Evolutionary conservation across 2,797 vertebrate genomes (phyloP).

Genomic region (Eulemur rubriventer): DNA sequence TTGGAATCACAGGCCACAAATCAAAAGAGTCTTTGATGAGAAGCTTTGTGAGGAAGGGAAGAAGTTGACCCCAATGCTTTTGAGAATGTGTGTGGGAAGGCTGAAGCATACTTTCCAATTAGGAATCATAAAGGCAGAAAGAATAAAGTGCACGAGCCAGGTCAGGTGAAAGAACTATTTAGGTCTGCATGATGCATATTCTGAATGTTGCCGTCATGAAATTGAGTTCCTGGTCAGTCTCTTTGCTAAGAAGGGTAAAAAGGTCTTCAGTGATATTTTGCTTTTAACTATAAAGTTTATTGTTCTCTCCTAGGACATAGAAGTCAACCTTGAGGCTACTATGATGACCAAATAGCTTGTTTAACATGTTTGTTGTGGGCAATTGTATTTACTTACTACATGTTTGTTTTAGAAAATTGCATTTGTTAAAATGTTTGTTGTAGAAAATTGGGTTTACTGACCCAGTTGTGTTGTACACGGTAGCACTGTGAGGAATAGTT

Average conservation of each 20-base stretch:
- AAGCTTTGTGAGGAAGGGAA: constrained; percentile 28
- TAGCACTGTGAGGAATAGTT: neutral
- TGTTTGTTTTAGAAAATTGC: constrained; percentile 63
- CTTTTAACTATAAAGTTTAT: constrained; percentile 17
- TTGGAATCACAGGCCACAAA: neutral
- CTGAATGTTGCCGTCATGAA: neutral
- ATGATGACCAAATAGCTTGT: constrained; percentile 32
- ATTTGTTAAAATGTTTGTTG: constrained; percentile 36
- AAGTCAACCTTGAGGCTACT: constrained; percentile 7
- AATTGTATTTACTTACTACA: constrained; percentile 40
- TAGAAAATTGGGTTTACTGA: constrained; percentile 40
- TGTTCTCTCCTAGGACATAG: neutral
- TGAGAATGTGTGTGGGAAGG: neutral
- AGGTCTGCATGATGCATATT: neutral
- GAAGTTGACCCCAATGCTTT: neutral
- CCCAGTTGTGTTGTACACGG: neutral
- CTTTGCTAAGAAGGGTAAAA: neutral
- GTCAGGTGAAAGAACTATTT: neutral
- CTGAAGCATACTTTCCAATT: constrained; percentile 30
- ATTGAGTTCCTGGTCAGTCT: constrained; percentile 9
- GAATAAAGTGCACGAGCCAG: neutral
- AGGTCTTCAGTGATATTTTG: neutral
- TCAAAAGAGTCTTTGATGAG: neutral
- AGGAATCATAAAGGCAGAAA: neutral
- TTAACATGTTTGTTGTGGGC: constrained; percentile 48